phyloP scores from a whole-genome alignment of 2,113 vertebrate genomes.

The Telmatochromis bifrenatus region DNA sequence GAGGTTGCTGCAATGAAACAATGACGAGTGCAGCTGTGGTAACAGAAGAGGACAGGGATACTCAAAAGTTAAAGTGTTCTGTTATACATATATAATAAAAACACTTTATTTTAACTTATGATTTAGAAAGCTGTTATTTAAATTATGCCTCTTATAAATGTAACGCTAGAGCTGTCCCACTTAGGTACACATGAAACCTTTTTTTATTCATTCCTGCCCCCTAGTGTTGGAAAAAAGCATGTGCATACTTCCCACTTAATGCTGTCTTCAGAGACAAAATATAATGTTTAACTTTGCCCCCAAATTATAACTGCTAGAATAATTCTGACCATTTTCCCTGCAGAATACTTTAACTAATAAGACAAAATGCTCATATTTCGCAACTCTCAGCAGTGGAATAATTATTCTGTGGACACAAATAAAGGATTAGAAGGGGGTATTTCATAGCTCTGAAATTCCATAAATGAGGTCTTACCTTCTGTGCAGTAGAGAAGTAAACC shows the following conservation, averaged over 20 bases:
- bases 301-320: neutral
- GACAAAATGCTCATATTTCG: neutral
- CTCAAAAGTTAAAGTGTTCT: neutral
- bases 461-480: slow-evolving; percentile 45
- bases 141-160: neutral
- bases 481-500: slow-evolving; percentile 30
- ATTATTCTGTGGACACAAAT: neutral
- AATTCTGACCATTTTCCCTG: neutral
- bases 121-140: neutral
- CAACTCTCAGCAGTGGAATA: neutral
- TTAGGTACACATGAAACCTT: neutral
- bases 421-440: neutral
- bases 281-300: neutral
- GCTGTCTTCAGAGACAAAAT: neutral
- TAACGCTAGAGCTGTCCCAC: neutral
- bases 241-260: neutral
- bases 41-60: neutral
- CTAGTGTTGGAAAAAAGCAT: slow-evolving; percentile 33
- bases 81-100: neutral
- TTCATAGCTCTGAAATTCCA: neutral
- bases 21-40: neutral
- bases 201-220: slow-evolving; percentile 27
- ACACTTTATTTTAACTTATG: neutral
- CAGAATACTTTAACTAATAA: neutral
- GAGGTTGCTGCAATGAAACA: neutral